These are phyloP conservation scores for Dicycla oo DNA, from an alignment of 2,888 invertebrate genomes.

Conservation along the genomic window DNA sequence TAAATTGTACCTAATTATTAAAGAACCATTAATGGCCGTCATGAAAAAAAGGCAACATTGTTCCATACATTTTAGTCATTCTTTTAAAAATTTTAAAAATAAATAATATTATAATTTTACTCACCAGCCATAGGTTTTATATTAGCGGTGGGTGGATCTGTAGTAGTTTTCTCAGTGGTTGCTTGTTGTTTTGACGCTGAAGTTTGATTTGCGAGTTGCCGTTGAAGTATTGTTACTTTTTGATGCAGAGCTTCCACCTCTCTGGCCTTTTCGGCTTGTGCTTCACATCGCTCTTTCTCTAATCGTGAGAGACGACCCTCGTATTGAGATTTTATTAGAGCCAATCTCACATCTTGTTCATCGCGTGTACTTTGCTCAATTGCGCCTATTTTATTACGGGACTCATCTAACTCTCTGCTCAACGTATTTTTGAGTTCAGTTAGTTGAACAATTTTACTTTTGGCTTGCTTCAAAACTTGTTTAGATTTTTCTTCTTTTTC, in stretches of 20 bases:
- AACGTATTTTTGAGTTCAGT: constrained; percentile 92
- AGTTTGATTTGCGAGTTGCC: constrained; percentile 93
- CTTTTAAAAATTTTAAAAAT: not conserved
- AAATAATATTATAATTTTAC: constrained; percentile 55
- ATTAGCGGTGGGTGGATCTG: constrained; percentile 95
- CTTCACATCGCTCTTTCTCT: constrained; percentile 93
- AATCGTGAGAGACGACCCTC: constrained; percentile 92
- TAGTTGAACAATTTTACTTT: constrained; percentile 93
- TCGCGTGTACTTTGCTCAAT: constrained; percentile 89
- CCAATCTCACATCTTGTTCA: constrained; percentile 90
- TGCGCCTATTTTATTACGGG: constrained; percentile 86
- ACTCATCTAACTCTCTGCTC: constrained; percentile 90
- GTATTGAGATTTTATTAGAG: constrained; percentile 92
- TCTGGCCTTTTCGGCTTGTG: constrained; percentile 90
- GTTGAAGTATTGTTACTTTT: constrained; percentile 92
- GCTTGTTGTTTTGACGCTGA: constrained; percentile 92
- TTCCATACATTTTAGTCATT: not conserved
- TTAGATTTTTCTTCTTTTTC: constrained; percentile 92
- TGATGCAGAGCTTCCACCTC: constrained; percentile 94
- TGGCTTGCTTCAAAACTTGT: constrained; percentile 93
- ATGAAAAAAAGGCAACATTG: not conserved
- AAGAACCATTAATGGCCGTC: too few species aligned
- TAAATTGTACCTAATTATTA: not conserved
- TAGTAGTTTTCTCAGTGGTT: constrained; percentile 88
- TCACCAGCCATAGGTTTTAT: constrained; percentile 98